phyloP scores from a whole-genome alignment of 2,888 invertebrate genomes.

The Prenolepis imparis region DNA sequence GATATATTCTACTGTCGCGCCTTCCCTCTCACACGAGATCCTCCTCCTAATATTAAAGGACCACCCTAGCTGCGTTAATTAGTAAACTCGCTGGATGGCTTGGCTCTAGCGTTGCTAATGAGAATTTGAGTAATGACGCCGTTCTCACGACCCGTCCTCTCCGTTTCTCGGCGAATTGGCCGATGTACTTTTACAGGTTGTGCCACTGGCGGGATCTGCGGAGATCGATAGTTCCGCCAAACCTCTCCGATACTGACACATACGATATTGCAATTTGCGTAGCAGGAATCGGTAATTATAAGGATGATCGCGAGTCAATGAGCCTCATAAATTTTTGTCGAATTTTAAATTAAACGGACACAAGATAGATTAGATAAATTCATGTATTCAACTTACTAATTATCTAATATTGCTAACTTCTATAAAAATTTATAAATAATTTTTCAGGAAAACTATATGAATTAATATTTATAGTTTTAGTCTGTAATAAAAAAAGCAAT shows the following conservation, averaged over 20 bases:
- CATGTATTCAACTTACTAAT: background rate
- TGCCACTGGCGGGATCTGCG: conserved; percentile 59
- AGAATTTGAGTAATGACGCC: conserved; percentile 84
- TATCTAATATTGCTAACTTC: background rate
- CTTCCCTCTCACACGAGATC: conserved; percentile 66
- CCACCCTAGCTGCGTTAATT: conserved; percentile 81
- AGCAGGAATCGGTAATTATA: conserved; percentile 43
- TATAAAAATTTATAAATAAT: background rate
- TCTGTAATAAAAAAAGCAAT: background rate
- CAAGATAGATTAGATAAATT: conserved; percentile 32
- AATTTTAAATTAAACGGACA: conserved; percentile 45
- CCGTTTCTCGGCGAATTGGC: conserved; percentile 71
- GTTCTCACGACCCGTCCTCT: conserved; percentile 76
- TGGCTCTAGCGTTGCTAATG: conserved; percentile 81
- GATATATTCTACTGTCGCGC: conserved; percentile 77
- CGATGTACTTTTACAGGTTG: conserved; percentile 74
- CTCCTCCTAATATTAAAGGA: conserved; percentile 78
- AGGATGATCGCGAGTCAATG: conserved; percentile 22
- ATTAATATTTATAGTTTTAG: conserved; percentile 17
- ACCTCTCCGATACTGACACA: conserved; percentile 52
- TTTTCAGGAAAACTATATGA: background rate
- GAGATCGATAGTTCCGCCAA: conserved; percentile 70
- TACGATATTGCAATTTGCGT: conserved; percentile 10
- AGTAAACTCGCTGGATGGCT: conserved; percentile 82
- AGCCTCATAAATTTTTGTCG: conserved; percentile 47